A percentile compares a stretch with the other conserved stretches of the same genome.
These are phyloP conservation scores for Anastrepha obliqua DNA, from an alignment of 1,140 invertebrate genomes.

Conservation along the genomic window DNA sequence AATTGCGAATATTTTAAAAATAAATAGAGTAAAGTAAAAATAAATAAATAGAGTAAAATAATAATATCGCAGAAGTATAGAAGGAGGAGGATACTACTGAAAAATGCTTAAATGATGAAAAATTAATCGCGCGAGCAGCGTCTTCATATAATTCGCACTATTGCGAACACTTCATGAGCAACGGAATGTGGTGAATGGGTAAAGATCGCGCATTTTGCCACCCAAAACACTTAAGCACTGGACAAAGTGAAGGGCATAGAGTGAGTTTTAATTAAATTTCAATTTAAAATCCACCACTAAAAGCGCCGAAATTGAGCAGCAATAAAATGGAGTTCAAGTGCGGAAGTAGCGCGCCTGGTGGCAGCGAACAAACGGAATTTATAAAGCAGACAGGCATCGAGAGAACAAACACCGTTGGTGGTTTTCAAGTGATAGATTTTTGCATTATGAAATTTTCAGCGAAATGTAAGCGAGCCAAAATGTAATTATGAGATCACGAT, in stretches of 20 bases:
- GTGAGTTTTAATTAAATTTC: slow-evolving; percentile 15
- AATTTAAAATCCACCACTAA: not conserved
- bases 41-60: not conserved
- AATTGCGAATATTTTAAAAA: not conserved
- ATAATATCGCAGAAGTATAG: not conserved
- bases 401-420: too few species aligned
- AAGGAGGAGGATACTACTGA: not conserved
- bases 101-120: slow-evolving; percentile 14
- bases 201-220: not conserved
- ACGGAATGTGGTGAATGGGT: not conserved
- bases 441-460: too few species aligned
- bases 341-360: not conserved
- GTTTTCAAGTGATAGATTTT: too few species aligned
- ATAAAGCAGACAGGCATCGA: too few species aligned
- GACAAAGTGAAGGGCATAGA: not conserved
- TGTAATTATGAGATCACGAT: too few species aligned
- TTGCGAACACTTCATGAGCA: not conserved
- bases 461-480: too few species aligned
- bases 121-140: not conserved
- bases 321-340: not conserved
- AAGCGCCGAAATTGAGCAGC: not conserved
- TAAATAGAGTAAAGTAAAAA: not conserved
- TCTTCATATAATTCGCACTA: not conserved
- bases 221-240: not conserved
- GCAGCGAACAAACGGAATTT: too few species aligned